Evolutionary conservation across 2,888 invertebrate species (phyloP).

Genomic region (Pseudococcus viburni): DNA sequence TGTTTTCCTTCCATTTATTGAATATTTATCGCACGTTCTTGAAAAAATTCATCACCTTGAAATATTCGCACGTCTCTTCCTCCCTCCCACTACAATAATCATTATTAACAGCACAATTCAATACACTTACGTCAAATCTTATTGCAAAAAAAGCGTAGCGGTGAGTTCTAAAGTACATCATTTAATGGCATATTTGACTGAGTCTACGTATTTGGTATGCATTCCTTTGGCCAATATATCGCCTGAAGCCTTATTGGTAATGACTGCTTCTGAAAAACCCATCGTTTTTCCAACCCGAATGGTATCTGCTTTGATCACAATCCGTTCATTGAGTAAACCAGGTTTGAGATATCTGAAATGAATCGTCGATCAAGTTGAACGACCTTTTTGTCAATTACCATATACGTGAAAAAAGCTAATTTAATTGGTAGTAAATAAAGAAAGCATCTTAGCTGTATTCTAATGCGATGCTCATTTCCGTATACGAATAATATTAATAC

Average conservation of each 20-base stretch:
- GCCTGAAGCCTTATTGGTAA: slow-evolving; percentile 55
- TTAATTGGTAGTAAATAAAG: background rate
- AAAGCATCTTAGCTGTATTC: background rate
- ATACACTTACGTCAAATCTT: background rate
- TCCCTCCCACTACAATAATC: no score
- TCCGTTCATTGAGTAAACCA: slow-evolving; percentile 56
- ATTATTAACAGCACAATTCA: background rate
- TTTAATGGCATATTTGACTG: slow-evolving; percentile 39
- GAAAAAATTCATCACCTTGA: background rate
- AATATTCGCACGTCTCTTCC: background rate
- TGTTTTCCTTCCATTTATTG: background rate
- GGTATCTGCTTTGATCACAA: slow-evolving; percentile 61
- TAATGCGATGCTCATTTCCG: background rate
- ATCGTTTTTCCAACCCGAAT: slow-evolving; percentile 61
- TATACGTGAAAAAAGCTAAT: no score
- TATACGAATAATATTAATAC: background rate
- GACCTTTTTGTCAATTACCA: no score
- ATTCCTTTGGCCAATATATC: slow-evolving; percentile 65
- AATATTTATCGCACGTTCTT: background rate
- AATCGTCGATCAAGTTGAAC: background rate
- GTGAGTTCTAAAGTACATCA: background rate
- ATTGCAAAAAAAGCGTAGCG: background rate
- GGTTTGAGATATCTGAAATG: slow-evolving; percentile 60
- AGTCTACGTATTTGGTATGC: slow-evolving; percentile 60
- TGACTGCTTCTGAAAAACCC: slow-evolving; percentile 62